Conservation (phyloP, 1,140 invertebrate species). For the Philaenus spumarius region DNA sequence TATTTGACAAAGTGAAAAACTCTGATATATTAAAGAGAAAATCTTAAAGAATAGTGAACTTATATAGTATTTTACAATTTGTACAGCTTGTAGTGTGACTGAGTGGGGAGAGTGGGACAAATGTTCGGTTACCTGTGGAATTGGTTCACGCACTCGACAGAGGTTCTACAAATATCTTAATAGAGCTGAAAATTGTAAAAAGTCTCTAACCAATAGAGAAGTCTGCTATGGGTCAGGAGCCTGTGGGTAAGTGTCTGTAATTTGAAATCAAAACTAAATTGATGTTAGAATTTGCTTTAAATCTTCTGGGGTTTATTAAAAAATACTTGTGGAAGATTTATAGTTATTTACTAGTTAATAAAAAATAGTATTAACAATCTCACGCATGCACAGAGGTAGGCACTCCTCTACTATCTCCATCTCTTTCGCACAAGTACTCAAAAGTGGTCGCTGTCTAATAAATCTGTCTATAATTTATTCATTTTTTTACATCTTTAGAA, state of each 20-base stretch:
- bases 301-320: neutral
- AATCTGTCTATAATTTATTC: too few species aligned
- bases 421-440: too few species aligned
- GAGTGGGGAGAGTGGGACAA: constrained; percentile 44
- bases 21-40: too few species aligned
- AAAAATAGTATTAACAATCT: too few species aligned
- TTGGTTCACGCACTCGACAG: constrained; percentile 29
- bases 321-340: neutral
- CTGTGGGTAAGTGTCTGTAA: constrained; percentile 40
- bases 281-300: neutral
- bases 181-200: constrained; percentile 45
- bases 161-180: constrained; percentile 35
- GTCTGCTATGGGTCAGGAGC: constrained; percentile 44
- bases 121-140: constrained; percentile 45
- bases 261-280: neutral
- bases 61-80: too few species aligned
- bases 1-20: too few species aligned
- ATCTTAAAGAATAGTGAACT: too few species aligned
- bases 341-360: neutral
- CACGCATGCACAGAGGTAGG: too few species aligned
- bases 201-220: constrained; percentile 44
- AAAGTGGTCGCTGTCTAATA: too few species aligned
- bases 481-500: too few species aligned
- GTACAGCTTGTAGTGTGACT: constrained; percentile 40
- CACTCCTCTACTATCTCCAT: too few species aligned